Conservation (phyloP, 1,140 invertebrate genomes). For the Epicauta chinensis region DNA sequence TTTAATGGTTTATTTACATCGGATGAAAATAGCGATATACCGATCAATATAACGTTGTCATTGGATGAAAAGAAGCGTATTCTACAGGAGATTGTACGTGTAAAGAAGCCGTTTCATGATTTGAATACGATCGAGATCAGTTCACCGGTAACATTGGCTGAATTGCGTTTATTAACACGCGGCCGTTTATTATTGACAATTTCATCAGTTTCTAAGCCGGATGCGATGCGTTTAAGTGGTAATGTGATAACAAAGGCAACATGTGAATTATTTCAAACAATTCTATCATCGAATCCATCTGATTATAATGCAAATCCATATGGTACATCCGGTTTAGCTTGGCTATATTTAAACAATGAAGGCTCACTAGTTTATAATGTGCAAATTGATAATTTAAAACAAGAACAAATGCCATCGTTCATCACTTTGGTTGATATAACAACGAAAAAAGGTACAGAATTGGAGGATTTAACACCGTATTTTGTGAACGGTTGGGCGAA, state of each 20-base stretch:
- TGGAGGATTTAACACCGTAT: conserved; percentile 61
- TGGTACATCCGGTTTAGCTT: conserved; percentile 57
- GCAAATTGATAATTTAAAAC: conserved; percentile 48
- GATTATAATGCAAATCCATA: conserved; percentile 41
- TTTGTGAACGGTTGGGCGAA: conserved; percentile 58
- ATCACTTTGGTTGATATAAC: conserved; percentile 66
- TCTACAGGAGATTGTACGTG: conserved; percentile 30
- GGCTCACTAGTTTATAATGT: conserved; percentile 69
- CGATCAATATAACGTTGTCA: conserved; percentile 63
- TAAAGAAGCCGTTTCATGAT: conserved; percentile 67
- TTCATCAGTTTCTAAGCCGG: conserved; percentile 56
- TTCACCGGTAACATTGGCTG: conserved; percentile 62
- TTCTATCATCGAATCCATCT: conserved; percentile 49
- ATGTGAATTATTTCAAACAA: conserved; percentile 74
- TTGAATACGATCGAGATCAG: conserved; percentile 67
- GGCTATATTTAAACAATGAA: conserved; percentile 69
- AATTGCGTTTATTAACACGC: conserved; percentile 62
- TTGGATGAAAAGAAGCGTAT: conserved; percentile 60
- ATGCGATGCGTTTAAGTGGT: conserved; percentile 56
- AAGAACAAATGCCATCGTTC: conserved; percentile 47
- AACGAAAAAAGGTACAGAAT: conserved; percentile 57
- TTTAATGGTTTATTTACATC: conserved; percentile 73
- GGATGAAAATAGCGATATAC: conserved; percentile 58
- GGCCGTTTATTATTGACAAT: conserved; percentile 62
- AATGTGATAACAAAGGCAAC: conserved; percentile 61